Percentiles rank a stretch among this genome's conserved stretches.
Evolutionary conservation across 1,140 invertebrate species (phyloP).

Genomic region (Diachasma alloeum): DNA sequence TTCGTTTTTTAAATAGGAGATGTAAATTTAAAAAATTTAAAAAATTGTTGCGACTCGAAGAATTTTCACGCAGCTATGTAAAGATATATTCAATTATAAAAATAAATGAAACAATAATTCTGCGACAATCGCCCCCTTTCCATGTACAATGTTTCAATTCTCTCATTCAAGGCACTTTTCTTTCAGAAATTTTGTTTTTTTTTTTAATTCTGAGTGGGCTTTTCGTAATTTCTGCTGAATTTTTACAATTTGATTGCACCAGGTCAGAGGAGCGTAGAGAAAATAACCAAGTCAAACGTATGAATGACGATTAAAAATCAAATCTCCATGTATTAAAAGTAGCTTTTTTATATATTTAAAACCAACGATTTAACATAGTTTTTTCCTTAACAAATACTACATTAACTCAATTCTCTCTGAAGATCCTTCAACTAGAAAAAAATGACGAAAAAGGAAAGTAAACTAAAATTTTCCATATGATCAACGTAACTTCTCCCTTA

Average conservation of each 20-base stretch:
- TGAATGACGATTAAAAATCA: constrained; percentile 11
- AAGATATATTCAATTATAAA: constrained; percentile 1
- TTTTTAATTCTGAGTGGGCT: background rate
- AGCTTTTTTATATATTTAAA: constrained; percentile 48
- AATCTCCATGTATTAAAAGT: constrained; percentile 40
- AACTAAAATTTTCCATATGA: background rate
- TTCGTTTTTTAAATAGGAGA: background rate
- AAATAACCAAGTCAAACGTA: background rate
- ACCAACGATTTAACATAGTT: constrained; percentile 48
- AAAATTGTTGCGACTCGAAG: background rate
- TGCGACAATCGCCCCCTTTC: background rate
- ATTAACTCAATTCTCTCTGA: background rate
- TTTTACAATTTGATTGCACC: background rate
- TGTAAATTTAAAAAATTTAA: background rate
- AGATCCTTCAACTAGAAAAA: background rate
- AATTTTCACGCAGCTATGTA: background rate
- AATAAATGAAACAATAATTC: background rate
- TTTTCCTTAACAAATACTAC: background rate
- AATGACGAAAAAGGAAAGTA: background rate
- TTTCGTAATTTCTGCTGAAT: background rate
- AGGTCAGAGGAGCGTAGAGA: background rate
- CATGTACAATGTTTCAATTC: background rate
- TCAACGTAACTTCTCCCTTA: background rate
- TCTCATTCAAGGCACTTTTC: background rate
- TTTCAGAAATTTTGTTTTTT: background rate